Base-by-base conservation (phyloP, 2,888 invertebrate species). In the Entomobrya proxima region DNA sequence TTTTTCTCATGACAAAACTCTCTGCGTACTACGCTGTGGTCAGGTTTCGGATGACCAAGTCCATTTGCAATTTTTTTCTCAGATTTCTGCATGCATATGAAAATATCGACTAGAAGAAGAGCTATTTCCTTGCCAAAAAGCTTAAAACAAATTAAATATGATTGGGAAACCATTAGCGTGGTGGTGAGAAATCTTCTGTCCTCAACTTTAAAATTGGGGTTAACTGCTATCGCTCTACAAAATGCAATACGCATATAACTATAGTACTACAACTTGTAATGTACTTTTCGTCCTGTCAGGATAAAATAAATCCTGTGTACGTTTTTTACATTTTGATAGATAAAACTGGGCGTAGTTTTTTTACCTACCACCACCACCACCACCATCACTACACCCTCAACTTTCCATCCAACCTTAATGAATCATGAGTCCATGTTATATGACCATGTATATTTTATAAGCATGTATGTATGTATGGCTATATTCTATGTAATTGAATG, bases 271-370 rank as follows among this genome's bases (percentile, higher is more conserved):
- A 37, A 11, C 37, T 7, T 37, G 37, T 7, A 37, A 11, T 37
- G 13, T n/a, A 32, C 15, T 61, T 61, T 61, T 61, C 61, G 15
- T 37, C 6, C n/a, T 55, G 55, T 55, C 24, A 24, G 55, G 11
- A 3, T 27, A 55, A 55, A 55, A 55, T n/a, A 47, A 47, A 15
- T 15, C 47, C 21, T 37, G 18, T 64, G 27, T 35, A 37, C 64
- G 35, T 32, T 32, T 37, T 11, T 37, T 30, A 21, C n/a, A n/a
- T n/a, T 15, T 64, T 37, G 37, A 72, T 47, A 72, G 40, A 72
- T 40, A 72, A 72, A 72, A 72, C 61, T 55, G 84, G 84, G 84
- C 84, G 84, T 85, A 78, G 72, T 78, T 85, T 50, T 81, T 83
- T 78, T 64, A 55, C 40, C 76, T n/a, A n/a, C n/a, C n/a, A n/a